Conservation (phyloP, 1,140 invertebrate genomes). For the Meteorus sp. region DNA sequence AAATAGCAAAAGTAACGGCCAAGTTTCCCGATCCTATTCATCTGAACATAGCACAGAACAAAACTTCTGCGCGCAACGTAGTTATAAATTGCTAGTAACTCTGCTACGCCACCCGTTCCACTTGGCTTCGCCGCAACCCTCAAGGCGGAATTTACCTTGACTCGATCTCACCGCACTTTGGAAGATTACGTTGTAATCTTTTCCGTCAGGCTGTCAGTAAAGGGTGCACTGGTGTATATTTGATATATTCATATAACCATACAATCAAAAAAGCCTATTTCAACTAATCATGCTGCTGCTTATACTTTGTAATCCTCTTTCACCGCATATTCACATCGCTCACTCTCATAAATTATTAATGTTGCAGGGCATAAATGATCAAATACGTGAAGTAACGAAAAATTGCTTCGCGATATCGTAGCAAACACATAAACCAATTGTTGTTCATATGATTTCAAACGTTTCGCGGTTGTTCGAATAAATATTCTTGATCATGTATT, state of each 20-base stretch:
- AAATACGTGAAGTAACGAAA: no score
- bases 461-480: no score
- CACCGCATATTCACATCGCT: no score
- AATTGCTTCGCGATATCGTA: no score
- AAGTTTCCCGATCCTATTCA: not conserved
- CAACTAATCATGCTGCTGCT: not conserved
- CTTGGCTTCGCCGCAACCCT: conserved; percentile 26
- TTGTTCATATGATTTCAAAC: no score
- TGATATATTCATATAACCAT: not conserved
- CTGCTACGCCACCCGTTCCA: conserved; percentile 2
- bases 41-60: not conserved
- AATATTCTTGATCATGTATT: no score
- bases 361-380: no score
- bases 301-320: no score
- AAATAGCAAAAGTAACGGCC: not conserved
- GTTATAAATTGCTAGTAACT: conserved; percentile 18
- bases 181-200: conserved; percentile 39
- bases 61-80: not conserved
- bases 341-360: not conserved
- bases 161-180: conserved; percentile 36
- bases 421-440: no score
- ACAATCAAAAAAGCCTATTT: no score
- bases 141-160: conserved; percentile 22
- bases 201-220: not conserved
- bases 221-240: not conserved